Base-by-base conservation (phyloP, 1,140 invertebrate genomes). In the Eulimnadia texana region DNA sequence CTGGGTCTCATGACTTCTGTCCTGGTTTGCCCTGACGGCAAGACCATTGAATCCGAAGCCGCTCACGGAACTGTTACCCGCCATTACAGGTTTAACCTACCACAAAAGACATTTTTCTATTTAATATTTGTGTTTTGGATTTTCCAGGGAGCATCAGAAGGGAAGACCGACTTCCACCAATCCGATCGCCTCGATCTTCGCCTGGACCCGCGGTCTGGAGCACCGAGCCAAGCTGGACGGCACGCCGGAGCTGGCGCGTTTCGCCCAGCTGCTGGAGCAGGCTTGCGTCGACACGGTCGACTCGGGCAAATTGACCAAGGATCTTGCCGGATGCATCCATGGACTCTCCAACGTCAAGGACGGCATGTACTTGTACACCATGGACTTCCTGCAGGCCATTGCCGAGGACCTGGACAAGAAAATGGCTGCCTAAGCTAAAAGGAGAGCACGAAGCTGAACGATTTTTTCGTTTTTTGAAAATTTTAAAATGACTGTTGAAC, bases 1-100 rank as follows among this genome's bases (percentile, higher is more conserved):
- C 75, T 93, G 19, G 90, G 90, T 49, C 81, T 94, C 78, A 93
- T 94, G 90, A 92, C 90, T 1, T 92, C 88, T 64, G 90, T 93
- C 19, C 76, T 94, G 29, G 82, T 93, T 75, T 93, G 89, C 73
- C 90, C 90, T 0, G 90, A 93, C 76, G 90, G 90, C 10, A 86
- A 86, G 68, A 93, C 90, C 0, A 82, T 93, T 60, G 90, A 93
- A 76, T 82, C 90, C 1, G 90, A 93, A 75, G 90, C 90, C 20
- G 90, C 90, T 59, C 90, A 93, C 74, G 90, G 90, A 60, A 93
- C 90, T 19, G 90, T 93, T 9, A 93, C 90, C 1, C 78, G 90
- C 50, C 90, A 93, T 78, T 93, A 88, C 74, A 77, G 89, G 73
- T 80, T 71, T 16, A 58, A 23, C 1, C 23, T 28, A 29, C 3